Evolutionary conservation across 2,797 vertebrate genomes (phyloP).

Genomic region (Pagetopsis macropterus): DNA sequence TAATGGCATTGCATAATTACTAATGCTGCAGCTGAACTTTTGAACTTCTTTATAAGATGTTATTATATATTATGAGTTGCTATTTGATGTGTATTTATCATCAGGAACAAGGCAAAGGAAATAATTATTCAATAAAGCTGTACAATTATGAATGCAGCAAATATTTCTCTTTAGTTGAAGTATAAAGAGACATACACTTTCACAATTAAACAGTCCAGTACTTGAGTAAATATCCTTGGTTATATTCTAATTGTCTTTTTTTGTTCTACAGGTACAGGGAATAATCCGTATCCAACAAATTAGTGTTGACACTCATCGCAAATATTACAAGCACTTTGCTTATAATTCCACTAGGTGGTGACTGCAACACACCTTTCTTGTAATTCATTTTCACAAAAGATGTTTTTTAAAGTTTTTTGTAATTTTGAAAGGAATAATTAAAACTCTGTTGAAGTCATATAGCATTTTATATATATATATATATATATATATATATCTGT

Average conservation of each 20-base stretch:
- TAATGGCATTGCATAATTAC: not conserved
- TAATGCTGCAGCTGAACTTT: not conserved
- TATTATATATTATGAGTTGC: not conserved
- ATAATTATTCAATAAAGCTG: not conserved
- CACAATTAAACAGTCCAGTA: not conserved
- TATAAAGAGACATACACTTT: not conserved
- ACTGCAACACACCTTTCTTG: conserved; percentile 30
- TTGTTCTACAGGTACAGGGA: not conserved
- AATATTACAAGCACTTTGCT: not conserved
- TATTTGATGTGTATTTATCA: not conserved
- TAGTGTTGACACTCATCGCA: no score
- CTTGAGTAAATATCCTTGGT: not conserved
- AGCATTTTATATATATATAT: no score
- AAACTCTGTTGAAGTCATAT: not conserved
- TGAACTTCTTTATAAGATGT: not conserved
- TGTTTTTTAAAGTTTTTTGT: not conserved
- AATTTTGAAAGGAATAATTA: not conserved
- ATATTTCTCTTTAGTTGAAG: not conserved
- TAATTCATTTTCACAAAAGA: not conserved
- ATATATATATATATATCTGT: not conserved
- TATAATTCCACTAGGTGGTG: conserved; percentile 63
- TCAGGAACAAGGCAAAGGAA: not conserved
- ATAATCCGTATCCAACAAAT: not conserved
- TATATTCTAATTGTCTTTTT: no score
- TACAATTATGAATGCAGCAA: not conserved